A percentile compares a stretch with the other conserved stretches of the same genome.
Conservation (phyloP, 2,797 vertebrate genomes). For the Orientallactaga sibirica region DNA sequence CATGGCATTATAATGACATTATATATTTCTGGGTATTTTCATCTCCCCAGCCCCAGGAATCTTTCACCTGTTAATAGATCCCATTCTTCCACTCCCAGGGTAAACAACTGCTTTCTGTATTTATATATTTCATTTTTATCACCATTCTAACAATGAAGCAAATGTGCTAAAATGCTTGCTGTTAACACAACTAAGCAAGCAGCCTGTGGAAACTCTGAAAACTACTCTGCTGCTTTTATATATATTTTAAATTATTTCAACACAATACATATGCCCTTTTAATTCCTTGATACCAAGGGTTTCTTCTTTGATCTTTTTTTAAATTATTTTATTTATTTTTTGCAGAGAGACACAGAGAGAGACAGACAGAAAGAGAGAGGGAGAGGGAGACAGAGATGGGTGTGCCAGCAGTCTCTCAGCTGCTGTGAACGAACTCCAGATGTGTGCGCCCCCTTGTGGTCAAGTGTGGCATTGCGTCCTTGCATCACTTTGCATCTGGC, state of each 20-base stretch:
- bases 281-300: neutral
- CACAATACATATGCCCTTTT: neutral
- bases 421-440: too few relatives aligned
- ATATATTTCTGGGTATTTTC: neutral
- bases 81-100: accelerated
- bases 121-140: neutral
- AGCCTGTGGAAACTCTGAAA: neutral
- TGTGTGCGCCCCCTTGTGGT: too few relatives aligned
- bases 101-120: neutral
- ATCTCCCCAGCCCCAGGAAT: neutral
- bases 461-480: too few relatives aligned
- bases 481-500: too few relatives aligned
- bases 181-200: neutral
- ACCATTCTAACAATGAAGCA: neutral
- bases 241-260: neutral
- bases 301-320: neutral
- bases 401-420: too few relatives aligned
- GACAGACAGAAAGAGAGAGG: too few relatives aligned
- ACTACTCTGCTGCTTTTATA: neutral
- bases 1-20: neutral
- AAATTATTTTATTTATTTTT: too few relatives aligned
- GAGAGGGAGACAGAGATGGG: too few relatives aligned
- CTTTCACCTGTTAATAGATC: accelerated
- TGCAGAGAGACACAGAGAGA: too few relatives aligned
- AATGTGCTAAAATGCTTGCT: neutral